These are phyloP conservation scores for Myodes glareolus DNA, from an alignment of 2,113 vertebrate genomes.

Conservation along the genomic window DNA sequence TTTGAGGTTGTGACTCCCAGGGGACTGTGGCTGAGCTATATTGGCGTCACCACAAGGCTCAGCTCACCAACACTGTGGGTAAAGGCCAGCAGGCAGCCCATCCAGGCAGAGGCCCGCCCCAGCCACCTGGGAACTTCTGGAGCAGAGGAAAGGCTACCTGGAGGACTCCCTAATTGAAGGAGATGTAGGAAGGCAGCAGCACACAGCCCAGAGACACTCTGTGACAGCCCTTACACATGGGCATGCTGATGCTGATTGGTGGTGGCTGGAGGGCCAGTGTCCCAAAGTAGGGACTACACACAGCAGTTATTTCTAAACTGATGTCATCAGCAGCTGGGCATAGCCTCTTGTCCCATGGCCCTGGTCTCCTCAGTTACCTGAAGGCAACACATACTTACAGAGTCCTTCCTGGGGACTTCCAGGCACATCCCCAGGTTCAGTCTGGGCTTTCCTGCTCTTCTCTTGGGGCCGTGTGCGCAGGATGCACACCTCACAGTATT, in stretches of 20 bases:
- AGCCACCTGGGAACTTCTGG: neutral
- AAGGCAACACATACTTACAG: neutral
- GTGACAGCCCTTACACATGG: too few species aligned
- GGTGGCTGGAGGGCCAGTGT: neutral
- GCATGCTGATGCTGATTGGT: neutral
- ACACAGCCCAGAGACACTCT: neutral
- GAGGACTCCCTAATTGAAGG: neutral
- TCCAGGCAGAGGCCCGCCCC: fast-evolving
- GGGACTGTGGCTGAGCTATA: neutral
- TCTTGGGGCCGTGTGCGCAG: neutral
- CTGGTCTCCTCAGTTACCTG: neutral
- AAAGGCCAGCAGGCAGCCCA: neutral
- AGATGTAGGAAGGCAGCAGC: neutral
- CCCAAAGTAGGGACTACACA: neutral
- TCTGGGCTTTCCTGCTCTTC: neutral
- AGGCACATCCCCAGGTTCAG: neutral
- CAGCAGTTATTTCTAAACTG: too few species aligned
- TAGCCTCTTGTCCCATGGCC: neutral
- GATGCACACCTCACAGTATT: neutral
- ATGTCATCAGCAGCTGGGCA: neutral
- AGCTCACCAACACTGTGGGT: neutral
- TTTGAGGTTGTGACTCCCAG: neutral
- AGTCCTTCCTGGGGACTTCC: neutral
- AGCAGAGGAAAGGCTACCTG: neutral
- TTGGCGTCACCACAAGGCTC: neutral